Evolutionary conservation across 2,888 invertebrate genomes (phyloP).

Genomic region (Andrena marginata): DNA sequence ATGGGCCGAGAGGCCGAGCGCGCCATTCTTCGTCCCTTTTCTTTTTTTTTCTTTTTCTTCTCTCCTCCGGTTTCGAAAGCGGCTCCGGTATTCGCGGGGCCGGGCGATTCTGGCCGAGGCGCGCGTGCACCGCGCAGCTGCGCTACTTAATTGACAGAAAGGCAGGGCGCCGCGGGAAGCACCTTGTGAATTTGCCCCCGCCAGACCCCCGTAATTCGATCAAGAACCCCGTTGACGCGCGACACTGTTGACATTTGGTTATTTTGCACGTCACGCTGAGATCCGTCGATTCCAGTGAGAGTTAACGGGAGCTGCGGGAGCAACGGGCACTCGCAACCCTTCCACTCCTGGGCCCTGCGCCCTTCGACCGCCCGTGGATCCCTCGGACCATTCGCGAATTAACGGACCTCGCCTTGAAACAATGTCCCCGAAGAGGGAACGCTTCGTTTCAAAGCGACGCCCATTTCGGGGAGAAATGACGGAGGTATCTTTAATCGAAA

Average conservation of each 20-base stretch:
- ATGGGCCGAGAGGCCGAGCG: background rate
- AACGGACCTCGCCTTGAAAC: slow-evolving; percentile 32
- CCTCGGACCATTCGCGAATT: slow-evolving; percentile 31
- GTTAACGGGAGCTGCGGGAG: slow-evolving; percentile 16
- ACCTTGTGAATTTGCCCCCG: slow-evolving; percentile 64
- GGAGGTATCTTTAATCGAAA: background rate
- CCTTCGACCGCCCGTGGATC: slow-evolving; percentile 50
- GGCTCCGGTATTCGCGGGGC: slow-evolving; percentile 24
- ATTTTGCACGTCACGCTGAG: slow-evolving; percentile 84
- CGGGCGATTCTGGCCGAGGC: background rate
- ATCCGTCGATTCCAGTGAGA: slow-evolving; percentile 40
- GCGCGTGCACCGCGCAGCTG: slow-evolving; percentile 74
- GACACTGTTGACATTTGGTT: slow-evolving; percentile 84
- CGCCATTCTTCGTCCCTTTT: slow-evolving; percentile 8
- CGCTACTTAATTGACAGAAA: slow-evolving; percentile 81
- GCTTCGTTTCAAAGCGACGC: background rate
- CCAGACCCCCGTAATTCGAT: slow-evolving; percentile 83
- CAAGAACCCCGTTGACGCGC: slow-evolving; percentile 83
- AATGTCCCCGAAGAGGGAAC: background rate
- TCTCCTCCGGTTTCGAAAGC: slow-evolving; percentile 24
- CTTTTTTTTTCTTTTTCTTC: no score
- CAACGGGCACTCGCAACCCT: slow-evolving; percentile 42
- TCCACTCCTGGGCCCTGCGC: slow-evolving; percentile 31
- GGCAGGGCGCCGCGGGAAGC: slow-evolving; percentile 72
- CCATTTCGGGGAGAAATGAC: background rate